Conservation (phyloP, 2,888 invertebrate species). For the Eupithecia exiguata region DNA sequence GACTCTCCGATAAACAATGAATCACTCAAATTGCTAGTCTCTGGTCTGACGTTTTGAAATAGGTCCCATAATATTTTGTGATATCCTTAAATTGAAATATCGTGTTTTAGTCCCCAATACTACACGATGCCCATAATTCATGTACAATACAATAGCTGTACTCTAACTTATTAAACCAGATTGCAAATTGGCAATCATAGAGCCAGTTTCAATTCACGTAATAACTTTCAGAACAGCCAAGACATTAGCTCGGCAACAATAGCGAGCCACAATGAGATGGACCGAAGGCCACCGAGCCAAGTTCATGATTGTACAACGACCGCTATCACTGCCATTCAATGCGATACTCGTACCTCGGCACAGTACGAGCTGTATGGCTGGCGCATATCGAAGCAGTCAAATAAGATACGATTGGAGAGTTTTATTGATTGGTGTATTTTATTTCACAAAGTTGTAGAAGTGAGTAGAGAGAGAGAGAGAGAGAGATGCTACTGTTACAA, state of each 20-base stretch:
- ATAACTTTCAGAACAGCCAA: constrained; percentile 33
- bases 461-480: too few species aligned
- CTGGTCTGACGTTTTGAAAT: not conserved
- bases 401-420: not conserved
- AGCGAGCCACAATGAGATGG: constrained; percentile 62
- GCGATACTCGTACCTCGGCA: constrained; percentile 52
- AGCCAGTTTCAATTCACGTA: constrained; percentile 30
- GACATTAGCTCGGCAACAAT: constrained; percentile 52
- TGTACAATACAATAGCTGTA: not conserved
- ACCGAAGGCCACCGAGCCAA: constrained; percentile 73
- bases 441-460: not conserved
- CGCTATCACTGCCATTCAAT: constrained; percentile 78
- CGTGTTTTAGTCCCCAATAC: not conserved
- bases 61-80: not conserved
- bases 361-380: constrained; percentile 26
- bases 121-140: not conserved
- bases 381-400: constrained; percentile 10
- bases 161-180: not conserved
- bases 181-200: not conserved
- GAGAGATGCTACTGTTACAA: too few species aligned
- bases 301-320: constrained; percentile 78
- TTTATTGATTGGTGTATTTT: not conserved
- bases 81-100: not conserved
- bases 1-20: not conserved
- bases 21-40: not conserved